Evolutionary conservation across 2,888 invertebrate species (phyloP).

Genomic region (Pachydiplax longipennis): DNA sequence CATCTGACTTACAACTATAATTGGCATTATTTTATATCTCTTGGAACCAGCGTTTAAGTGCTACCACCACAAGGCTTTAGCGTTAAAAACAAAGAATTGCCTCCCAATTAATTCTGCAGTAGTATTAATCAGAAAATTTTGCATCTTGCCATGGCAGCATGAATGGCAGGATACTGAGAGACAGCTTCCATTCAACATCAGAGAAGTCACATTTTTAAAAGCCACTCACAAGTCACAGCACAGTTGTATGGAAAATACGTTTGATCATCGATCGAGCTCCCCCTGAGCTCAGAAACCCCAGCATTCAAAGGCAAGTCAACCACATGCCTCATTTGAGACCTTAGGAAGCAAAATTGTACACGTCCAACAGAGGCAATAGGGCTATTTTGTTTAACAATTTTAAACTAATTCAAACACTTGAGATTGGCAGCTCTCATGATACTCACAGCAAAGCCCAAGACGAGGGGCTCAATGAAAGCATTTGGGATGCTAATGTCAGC

Average conservation of each 20-base stretch:
- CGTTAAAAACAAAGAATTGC: constrained; percentile 37
- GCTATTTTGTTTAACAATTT: constrained; percentile 19
- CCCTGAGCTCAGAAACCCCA: constrained; percentile 33
- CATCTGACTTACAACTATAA: constrained; percentile 49
- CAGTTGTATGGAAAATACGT: constrained; percentile 59
- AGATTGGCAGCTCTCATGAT: constrained; percentile 39
- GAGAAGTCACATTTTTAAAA: constrained; percentile 55
- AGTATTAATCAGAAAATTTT: constrained; percentile 46
- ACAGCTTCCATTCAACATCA: constrained; percentile 38
- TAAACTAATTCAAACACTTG: constrained; percentile 34
- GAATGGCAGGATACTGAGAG: constrained; percentile 46
- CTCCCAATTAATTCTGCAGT: constrained; percentile 13
- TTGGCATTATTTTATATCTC: constrained; percentile 49
- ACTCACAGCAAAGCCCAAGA: constrained; percentile 34
- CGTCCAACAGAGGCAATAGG: constrained; percentile 40
- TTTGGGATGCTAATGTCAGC: background rate
- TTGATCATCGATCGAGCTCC: constrained; percentile 30
- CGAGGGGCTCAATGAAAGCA: constrained; percentile 1
- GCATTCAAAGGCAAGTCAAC: constrained; percentile 14
- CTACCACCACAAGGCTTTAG: constrained; percentile 44
- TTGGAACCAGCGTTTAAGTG: constrained; percentile 37
- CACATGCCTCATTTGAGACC: constrained; percentile 27
- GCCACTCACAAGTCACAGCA: constrained; percentile 67
- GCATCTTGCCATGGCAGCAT: constrained; percentile 46
- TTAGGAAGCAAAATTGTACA: constrained; percentile 40